Evolutionary conservation across 2,888 invertebrate genomes (phyloP).

Genomic region (Eupithecia subfuscata): DNA sequence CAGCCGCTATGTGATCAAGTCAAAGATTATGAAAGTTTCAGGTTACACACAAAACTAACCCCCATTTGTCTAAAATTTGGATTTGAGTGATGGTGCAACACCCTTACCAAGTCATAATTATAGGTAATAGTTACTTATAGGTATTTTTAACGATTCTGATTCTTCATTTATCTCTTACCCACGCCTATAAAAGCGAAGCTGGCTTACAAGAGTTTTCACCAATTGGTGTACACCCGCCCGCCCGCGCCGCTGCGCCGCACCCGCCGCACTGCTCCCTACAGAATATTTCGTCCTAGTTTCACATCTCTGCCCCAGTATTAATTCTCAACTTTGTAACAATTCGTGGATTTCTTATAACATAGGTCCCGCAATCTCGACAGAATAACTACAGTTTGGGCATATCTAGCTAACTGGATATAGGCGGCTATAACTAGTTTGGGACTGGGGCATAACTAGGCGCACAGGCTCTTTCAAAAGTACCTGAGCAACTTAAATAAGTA

Average conservation of each 20-base stretch:
- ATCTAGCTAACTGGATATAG: constrained; percentile 16
- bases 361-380: constrained; percentile 33
- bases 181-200: no score
- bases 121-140: no score
- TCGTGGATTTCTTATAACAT: constrained; percentile 33
- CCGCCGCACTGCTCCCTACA: no score
- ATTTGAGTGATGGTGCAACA: no score
- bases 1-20: background rate
- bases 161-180: no score
- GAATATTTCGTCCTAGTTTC: constrained; percentile 18
- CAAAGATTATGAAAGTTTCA: no score
- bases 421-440: constrained; percentile 7
- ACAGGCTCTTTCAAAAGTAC: background rate
- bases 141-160: no score
- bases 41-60: background rate
- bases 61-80: background rate
- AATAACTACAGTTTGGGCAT: constrained; percentile 28
- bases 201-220: no score
- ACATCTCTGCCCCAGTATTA: constrained; percentile 3
- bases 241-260: no score
- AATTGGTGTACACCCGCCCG: no score
- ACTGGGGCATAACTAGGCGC: background rate
- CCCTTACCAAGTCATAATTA: no score
- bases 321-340: constrained; percentile 10
- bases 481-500: background rate